Percentiles rank a stretch among this genome's conserved stretches.
Conservation (phyloP, 2,888 invertebrate genomes). For the Acleris emargana region DNA sequence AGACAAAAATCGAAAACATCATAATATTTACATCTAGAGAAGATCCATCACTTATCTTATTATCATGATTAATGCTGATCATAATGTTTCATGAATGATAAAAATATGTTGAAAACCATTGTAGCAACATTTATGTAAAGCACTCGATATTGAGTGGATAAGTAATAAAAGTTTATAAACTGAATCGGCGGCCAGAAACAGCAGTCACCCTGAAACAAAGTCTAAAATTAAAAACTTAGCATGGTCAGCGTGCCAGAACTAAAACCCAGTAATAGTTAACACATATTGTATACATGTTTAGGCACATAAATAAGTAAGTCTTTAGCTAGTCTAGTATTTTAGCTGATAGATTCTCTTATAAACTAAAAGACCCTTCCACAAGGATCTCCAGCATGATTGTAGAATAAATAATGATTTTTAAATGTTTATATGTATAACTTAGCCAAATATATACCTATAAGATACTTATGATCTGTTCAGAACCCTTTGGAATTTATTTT, state of each 20-base stretch:
- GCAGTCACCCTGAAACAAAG: slow-evolving; percentile 90
- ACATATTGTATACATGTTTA: no score
- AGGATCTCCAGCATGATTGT: no score
- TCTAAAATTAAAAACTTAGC: background rate
- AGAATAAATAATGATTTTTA: no score
- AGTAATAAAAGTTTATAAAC: slow-evolving; percentile 93
- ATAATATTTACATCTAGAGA: slow-evolving; percentile 21
- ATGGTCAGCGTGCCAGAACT: background rate
- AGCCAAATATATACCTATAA: no score
- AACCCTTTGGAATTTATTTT: no score
- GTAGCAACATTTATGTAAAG: slow-evolving; percentile 94
- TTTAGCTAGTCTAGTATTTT: no score
- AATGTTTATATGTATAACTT: no score
- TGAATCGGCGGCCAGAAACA: slow-evolving; percentile 96
- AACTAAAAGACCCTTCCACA: no score
- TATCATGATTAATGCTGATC: slow-evolving; percentile 57
- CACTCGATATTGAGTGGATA: slow-evolving; percentile 92
- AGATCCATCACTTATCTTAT: background rate
- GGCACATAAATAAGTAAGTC: no score
- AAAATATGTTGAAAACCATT: slow-evolving; percentile 93
- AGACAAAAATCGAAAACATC: slow-evolving; percentile 7
- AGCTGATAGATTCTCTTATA: no score
- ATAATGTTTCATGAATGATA: slow-evolving; percentile 94
- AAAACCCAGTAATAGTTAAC: no score
- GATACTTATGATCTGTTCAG: no score